Evolutionary conservation across 2,888 invertebrate species (phyloP).

Genomic region (Tetrapedia diversipes): DNA sequence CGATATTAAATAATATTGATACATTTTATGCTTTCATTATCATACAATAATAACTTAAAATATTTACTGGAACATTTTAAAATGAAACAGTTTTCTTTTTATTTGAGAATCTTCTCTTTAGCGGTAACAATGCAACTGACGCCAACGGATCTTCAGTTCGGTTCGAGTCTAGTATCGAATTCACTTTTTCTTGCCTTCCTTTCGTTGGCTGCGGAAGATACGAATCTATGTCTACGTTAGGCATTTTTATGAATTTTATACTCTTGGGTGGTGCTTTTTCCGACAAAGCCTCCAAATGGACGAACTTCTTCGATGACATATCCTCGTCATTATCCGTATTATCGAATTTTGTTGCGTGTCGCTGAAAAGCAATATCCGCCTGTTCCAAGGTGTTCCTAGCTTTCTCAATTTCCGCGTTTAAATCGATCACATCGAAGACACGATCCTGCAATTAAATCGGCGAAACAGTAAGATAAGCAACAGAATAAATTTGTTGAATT

Average conservation of each 20-base stretch:
- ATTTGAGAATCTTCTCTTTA: conserved; percentile 73
- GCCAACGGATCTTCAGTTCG: conserved; percentile 61
- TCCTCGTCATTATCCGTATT: conserved; percentile 70
- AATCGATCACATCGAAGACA: conserved; percentile 80
- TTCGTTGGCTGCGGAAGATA: conserved; percentile 32
- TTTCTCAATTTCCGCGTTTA: conserved; percentile 79
- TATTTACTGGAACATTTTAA: conserved; percentile 57
- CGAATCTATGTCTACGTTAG: conserved; percentile 61
- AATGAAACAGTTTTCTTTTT: conserved; percentile 80
- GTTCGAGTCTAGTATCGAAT: conserved; percentile 72
- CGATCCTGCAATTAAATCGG: conserved; percentile 79
- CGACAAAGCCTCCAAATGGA: conserved; percentile 59
- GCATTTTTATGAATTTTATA: conserved; percentile 73
- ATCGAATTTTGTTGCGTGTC: conserved; percentile 79
- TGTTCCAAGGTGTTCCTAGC: conserved; percentile 77
- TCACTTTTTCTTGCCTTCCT: conserved; percentile 65
- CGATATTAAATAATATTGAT: conserved; percentile 5
- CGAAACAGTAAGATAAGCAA: too few species aligned
- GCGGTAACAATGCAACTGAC: conserved; percentile 49
- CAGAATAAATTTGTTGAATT: too few species aligned
- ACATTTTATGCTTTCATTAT: conserved; percentile 2
- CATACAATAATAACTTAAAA: conserved; percentile 16
- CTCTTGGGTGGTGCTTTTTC: conserved; percentile 62
- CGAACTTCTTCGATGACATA: conserved; percentile 68
- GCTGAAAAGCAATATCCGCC: conserved; percentile 76